Evolutionary conservation across 2,797 vertebrate genomes (phyloP), one percentile per base, ranked within the genome.

Genomic region (Pseudomugil tenellus): DNA sequence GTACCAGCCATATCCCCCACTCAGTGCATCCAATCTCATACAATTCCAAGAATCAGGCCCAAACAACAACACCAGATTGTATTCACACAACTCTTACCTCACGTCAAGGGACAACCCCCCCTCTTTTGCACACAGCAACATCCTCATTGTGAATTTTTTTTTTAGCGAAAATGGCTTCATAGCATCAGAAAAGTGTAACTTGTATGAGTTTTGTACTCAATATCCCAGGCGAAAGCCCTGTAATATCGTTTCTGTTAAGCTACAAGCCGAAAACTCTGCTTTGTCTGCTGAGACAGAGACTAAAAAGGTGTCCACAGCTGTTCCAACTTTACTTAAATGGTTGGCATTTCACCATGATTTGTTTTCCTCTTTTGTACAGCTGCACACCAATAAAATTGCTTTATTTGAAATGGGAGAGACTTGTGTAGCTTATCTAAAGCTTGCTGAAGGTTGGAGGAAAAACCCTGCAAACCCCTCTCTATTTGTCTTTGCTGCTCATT

Each of bases 311-410:
- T 21, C 32, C 31, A 23, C 39, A 66, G 54, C 28, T 66, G 63
- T 35, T 57, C 21, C 31, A 48, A 29, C 11, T 28, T 28, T 11
- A 28, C 34, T 23, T 48, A 57, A 48, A 66, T 26, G 51, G 41
- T 26, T 48, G 28, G 28, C 29, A 48, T 46, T 56, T 66, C 29
- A 66, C 63, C 25, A 14, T 57, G 63, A 66, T 66, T 66, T 34
- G 21, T 35, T 66, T 66, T 57, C 29, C 39, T 35, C 39, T 57
- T 26, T 28, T 41, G 35, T 57, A 3, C 53, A 66, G 39, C 63
- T 57, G 41, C 25, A 29, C 53, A 25, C 16, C 54, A 26, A 49
- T 66, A 26, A 39, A 34, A 35, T 31, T 48, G 41, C 43, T 35
- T 3, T 28, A 39, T 57, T 46, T 17, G 29, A 57, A 66, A 66